Percentiles rank a stretch among this genome's conserved stretches.
Conservation (phyloP, 2,797 vertebrate genomes). For the Dendrocincla tyrannina region DNA sequence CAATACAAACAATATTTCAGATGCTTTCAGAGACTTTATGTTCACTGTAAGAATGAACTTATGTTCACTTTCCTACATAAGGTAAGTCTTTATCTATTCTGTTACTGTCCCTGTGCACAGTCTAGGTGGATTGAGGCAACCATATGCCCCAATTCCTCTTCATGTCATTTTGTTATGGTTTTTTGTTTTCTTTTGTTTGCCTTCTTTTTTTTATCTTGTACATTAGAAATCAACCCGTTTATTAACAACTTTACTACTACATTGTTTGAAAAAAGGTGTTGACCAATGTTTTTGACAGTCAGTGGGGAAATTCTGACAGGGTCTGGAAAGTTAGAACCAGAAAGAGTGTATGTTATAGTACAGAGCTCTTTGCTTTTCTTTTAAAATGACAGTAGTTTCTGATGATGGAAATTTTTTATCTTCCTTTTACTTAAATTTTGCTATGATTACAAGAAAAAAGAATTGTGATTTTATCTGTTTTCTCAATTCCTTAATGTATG, state of each 20-base stretch:
- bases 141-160: background rate
- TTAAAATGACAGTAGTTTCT: background rate
- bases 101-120: background rate
- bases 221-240: background rate
- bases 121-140: rapidly evolving
- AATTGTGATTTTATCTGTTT: background rate
- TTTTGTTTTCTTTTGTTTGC: background rate
- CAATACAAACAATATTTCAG: background rate
- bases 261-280: background rate
- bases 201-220: background rate
- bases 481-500: background rate
- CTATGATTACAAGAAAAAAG: background rate
- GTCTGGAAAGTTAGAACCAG: background rate
- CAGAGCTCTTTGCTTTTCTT: background rate
- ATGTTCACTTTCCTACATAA: background rate
- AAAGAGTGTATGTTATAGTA: background rate
- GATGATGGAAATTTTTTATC: background rate
- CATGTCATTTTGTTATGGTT: rapidly evolving
- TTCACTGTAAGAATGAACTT: background rate
- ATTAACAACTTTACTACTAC: background rate
- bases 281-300: background rate
- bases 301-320: background rate
- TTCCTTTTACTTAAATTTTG: background rate
- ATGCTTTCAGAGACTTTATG: background rate
- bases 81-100: background rate